Evolutionary conservation across 2,113 vertebrate species (phyloP), one percentile per base, ranked within the genome.

Genomic region (Thomomys bottae): DNA sequence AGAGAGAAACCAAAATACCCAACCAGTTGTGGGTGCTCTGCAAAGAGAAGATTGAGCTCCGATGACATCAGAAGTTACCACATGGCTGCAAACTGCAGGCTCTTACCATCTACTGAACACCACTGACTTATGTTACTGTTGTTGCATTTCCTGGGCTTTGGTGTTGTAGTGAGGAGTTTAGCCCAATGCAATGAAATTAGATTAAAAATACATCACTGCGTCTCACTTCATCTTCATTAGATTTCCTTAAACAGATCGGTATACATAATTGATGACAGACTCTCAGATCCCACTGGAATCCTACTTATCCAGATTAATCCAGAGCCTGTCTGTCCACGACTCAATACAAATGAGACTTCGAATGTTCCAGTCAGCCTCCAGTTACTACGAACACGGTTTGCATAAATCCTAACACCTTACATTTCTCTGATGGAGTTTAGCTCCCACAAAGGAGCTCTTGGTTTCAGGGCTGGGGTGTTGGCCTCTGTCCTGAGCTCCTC

Each of bases 161-260:
- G 95, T 95, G 93, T 96, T 85, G 96, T 76, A 82, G 36, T 89
- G 70, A 92, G 79, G 72, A 83, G 40, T 59, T 96, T 94, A 96
- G 57, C n/a, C 75, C 42, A 66, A 93, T 79, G 73, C 73, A 96
- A 40, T 92, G 71, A 97, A 97, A 97, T 96, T 93, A 97, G 89
- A 97, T 97, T 96, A 96, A 95, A 97, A 97, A 92, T 91, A 96
- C 89, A 94, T 97, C 95, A 96, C 93, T 97, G 96, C 45, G 70
- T 97, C 90, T 93, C 93, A 93, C 91, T 96, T 96, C 12, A 2
- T 97, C 98, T 97, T 97, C 95, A 96, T 96, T 96, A 95, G 96
- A 96, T 96, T 94, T 72, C 59, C 94, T 97, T 96, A 97, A 97
- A 95, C 92, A 86, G n/a, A 87, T 96, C 94, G 95, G 88, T 92